Evolutionary conservation across 2,113 vertebrate genomes (phyloP).

Genomic region (Struthidea cinerea): DNA sequence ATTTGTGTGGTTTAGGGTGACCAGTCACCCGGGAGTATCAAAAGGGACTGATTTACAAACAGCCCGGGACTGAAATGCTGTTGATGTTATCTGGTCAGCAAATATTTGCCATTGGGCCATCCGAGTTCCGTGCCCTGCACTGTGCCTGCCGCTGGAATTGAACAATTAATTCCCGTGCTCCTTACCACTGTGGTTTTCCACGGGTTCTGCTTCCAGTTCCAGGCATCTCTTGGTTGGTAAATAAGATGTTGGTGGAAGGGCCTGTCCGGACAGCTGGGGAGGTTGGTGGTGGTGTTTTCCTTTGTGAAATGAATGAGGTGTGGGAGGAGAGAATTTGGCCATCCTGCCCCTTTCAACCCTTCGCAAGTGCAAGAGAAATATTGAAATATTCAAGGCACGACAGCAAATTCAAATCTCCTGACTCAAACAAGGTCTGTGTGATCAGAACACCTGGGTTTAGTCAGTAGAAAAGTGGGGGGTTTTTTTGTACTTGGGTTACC

Average conservation of each 20-base stretch:
- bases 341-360: background rate
- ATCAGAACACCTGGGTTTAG: background rate
- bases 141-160: background rate
- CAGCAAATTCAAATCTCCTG: background rate
- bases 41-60: background rate
- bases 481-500: background rate
- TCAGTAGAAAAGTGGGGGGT: background rate
- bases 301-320: background rate
- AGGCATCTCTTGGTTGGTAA: background rate
- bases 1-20: background rate
- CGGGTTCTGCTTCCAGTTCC: background rate
- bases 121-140: background rate
- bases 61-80: background rate
- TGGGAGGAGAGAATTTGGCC: background rate
- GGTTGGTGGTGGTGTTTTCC: background rate
- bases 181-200: background rate
- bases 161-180: background rate
- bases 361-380: background rate
- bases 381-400: background rate
- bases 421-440: rapidly evolving
- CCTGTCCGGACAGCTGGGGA: too few species aligned
- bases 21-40: background rate
- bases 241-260: background rate
- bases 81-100: background rate
- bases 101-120: background rate